phyloP scores from a whole-genome alignment of 2,113 vertebrate genomes.

The Psettodes erumei region DNA sequence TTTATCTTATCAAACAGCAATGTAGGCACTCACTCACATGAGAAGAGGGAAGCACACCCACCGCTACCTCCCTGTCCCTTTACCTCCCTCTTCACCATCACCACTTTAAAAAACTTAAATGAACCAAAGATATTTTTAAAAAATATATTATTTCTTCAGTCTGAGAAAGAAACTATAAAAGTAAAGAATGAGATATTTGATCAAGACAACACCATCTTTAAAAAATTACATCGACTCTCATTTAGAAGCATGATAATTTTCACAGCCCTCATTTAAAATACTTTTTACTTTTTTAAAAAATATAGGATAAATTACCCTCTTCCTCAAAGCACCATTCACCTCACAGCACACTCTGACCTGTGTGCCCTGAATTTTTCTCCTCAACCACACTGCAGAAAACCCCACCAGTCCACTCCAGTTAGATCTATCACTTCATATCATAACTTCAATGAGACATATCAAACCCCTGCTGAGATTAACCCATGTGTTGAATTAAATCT shows the following conservation, averaged over 20 bases:
- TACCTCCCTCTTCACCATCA: slow-evolving; percentile 3
- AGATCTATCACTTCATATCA: background rate
- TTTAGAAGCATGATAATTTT: too few relatives aligned
- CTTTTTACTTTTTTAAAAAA: too few relatives aligned
- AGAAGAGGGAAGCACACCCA: slow-evolving; percentile 32
- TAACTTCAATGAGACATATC: background rate
- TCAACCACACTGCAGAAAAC: slow-evolving; percentile 11
- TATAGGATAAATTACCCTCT: too few relatives aligned
- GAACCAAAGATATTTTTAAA: background rate
- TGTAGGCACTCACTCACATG: slow-evolving; percentile 43
- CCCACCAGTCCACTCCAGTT: background rate
- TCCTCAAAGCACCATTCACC: too few relatives aligned
- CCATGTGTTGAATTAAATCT: too few relatives aligned
- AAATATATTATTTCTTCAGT: background rate
- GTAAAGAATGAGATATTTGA: background rate
- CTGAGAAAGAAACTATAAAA: background rate
- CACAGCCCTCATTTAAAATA: background rate
- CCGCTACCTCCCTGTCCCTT: background rate
- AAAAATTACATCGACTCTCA: background rate
- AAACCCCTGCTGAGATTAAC: background rate
- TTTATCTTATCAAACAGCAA: slow-evolving; percentile 76
- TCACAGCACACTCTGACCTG: too few relatives aligned
- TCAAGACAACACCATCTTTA: background rate
- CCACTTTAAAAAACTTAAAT: background rate
- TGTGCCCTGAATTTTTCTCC: too few relatives aligned